These are phyloP conservation scores for Heliconius ismenius DNA, from an alignment of 2,888 invertebrate species.

Conservation along the genomic window DNA sequence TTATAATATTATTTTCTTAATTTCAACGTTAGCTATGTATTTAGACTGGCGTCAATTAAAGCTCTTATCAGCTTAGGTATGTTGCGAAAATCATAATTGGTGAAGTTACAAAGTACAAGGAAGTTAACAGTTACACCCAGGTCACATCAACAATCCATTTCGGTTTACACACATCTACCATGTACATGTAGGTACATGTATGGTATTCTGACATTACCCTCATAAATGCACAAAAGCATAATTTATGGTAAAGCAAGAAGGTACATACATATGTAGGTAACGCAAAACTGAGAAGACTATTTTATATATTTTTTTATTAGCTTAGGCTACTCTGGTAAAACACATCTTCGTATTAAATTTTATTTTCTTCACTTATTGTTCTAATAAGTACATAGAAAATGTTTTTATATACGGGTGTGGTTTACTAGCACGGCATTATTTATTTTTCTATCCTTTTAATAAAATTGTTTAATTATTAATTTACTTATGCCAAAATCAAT, in stretches of 20 bases:
- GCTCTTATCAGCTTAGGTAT: constrained; percentile 35
- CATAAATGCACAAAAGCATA: constrained; percentile 65
- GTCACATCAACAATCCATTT: constrained; percentile 76
- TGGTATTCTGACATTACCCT: constrained; percentile 52
- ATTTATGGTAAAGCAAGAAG: constrained; percentile 52
- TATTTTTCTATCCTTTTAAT: constrained; percentile 67
- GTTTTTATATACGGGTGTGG: constrained; percentile 57
- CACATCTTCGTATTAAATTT: constrained; percentile 53
- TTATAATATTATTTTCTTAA: constrained; percentile 16
- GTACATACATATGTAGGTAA: constrained; percentile 51
- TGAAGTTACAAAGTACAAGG: constrained; percentile 55
- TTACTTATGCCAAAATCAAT: neutral
- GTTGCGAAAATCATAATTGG: constrained; percentile 70
- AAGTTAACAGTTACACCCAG: constrained; percentile 74
- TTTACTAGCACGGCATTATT: constrained; percentile 77
- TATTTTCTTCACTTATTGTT: constrained; percentile 34
- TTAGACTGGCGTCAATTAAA: constrained; percentile 24
- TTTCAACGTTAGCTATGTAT: neutral
- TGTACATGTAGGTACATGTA: constrained; percentile 58
- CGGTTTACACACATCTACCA: constrained; percentile 59
- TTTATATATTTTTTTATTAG: constrained; percentile 72
- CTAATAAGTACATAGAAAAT: constrained; percentile 29
- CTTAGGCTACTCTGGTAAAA: constrained; percentile 79
- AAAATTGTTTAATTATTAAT: constrained; percentile 37
- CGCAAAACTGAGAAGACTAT: constrained; percentile 57